These are phyloP conservation scores for Menidia beryllina DNA, from an alignment of 2,113 vertebrate species.

Conservation along the genomic window DNA sequence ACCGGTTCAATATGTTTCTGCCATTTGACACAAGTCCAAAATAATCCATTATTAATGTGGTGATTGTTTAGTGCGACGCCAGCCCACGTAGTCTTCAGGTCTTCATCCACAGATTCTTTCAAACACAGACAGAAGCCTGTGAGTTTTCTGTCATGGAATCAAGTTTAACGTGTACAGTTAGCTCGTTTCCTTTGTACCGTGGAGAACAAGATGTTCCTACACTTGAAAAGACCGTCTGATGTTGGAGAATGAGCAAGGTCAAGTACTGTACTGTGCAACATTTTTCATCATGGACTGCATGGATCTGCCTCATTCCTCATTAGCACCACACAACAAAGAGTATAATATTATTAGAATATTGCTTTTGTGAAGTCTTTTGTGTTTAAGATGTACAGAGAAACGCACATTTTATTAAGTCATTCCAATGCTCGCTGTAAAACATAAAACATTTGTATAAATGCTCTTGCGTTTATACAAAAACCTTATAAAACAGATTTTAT, in stretches of 20 bases:
- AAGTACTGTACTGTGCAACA: neutral
- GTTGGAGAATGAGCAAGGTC: conserved; percentile 58
- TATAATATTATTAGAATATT: neutral
- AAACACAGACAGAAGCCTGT: conserved; percentile 3
- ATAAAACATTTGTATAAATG: neutral
- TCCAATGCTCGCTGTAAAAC: neutral
- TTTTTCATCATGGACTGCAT: conserved; percentile 11
- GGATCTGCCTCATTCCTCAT: conserved; percentile 2
- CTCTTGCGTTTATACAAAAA: conserved; percentile 5
- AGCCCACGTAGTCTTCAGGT: conserved; percentile 15
- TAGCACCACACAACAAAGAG: conserved; percentile 1
- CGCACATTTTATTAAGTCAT: neutral
- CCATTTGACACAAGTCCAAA: conserved; percentile 34
- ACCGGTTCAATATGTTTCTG: conserved; percentile 16
- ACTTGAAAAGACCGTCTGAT: conserved; percentile 50
- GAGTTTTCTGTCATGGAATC: conserved; percentile 10
- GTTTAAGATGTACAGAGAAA: conserved; percentile 1
- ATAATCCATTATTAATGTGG: conserved; percentile 14
- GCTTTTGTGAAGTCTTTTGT: neutral
- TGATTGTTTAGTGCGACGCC: conserved; percentile 2
- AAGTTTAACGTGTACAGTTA: conserved; percentile 21
- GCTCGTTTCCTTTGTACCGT: conserved; percentile 25
- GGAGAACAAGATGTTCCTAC: conserved; percentile 51
- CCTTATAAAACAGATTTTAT: conserved; percentile 4
- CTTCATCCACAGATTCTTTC: conserved; percentile 14